Base-by-base conservation (phyloP, 2,888 invertebrate species). In the Agapostemon virescens region DNA sequence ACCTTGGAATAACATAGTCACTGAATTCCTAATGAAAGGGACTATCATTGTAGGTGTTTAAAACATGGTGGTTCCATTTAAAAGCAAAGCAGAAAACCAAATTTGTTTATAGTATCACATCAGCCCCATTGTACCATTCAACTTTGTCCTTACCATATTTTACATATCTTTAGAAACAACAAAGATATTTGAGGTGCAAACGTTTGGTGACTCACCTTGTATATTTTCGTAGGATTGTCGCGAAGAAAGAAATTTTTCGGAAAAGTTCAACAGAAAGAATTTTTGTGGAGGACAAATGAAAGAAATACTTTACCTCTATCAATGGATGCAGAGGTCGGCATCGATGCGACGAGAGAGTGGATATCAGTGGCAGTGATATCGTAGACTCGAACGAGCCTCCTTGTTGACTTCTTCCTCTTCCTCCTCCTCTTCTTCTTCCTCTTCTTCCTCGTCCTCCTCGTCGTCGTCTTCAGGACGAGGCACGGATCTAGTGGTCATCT, bases 401-500 rank as follows among this genome's bases (percentile, higher is more conserved):
- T 76, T 70, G 83, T 84, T 86, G 77, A 82, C 82, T 74, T 81
- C 69, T 58, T 81, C 67, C 81, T 77, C 70, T 63, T 82, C 77
- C 55, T 74, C 82, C 63, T 76, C 72, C 66, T 69, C 73, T 30
- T 85, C 86, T 61, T 81, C 81, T 81, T 84, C 86, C 85, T 87
- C 85, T 83, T 84, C 87, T 85, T 86, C 87, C 85, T 88, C 89
- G 86, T 86, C 84, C 86, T 88, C 89, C 87, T 89, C 89, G 89
- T 87, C 86, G 85, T 86, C 88, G 88, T 87, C 87, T 88, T 86
- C 86, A 85, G 88, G 89, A 89, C 89, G 89, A 88, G 89, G 87
- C 89, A 88, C 89, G 86, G 82, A 89, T 87, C 87, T 88, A 82
- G 77, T 88, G 88, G 90, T 90, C 90, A 90, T 89, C 90, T 89